These are phyloP conservation scores for Chelonus formosanus DNA, from an alignment of 2,888 invertebrate species.

Conservation along the genomic window DNA sequence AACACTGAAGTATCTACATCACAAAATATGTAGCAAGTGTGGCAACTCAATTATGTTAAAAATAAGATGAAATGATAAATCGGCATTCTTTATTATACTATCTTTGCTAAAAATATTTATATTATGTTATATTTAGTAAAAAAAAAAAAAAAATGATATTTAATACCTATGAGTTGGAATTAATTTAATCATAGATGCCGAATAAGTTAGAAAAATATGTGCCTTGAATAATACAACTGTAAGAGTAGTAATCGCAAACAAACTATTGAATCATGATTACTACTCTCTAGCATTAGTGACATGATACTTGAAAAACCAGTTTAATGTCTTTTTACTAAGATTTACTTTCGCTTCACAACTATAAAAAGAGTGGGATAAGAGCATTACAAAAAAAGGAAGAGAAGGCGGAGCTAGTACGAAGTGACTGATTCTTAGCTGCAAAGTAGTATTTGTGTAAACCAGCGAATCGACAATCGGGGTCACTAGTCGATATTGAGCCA, in stretches of 20 bases:
- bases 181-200: no score
- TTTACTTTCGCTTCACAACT: conserved; percentile 58
- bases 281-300: conserved; percentile 50
- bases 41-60: no score
- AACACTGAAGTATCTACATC: no score
- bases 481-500: conserved; percentile 53
- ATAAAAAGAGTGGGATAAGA: conserved; percentile 53
- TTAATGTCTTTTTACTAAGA: conserved; percentile 46
- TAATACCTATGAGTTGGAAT: no score
- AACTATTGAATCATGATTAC: conserved; percentile 15
- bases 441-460: conserved; percentile 14
- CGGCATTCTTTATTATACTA: no score
- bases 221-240: no score
- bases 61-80: no score
- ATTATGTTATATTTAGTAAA: no score
- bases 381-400: conserved; percentile 8
- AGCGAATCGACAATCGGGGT: conserved; percentile 39
- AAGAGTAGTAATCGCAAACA: conserved; percentile 3
- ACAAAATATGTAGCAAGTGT: no score
- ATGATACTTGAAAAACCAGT: conserved; percentile 61
- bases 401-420: conserved; percentile 38
- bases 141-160: no score
- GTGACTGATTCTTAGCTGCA: conserved; percentile 28
- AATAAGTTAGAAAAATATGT: neutral
- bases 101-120: no score